Percentiles rank a stretch among this genome's conserved stretches.
phyloP scores from a whole-genome alignment of 2,797 vertebrate genomes.

The Gallirallus australis region DNA sequence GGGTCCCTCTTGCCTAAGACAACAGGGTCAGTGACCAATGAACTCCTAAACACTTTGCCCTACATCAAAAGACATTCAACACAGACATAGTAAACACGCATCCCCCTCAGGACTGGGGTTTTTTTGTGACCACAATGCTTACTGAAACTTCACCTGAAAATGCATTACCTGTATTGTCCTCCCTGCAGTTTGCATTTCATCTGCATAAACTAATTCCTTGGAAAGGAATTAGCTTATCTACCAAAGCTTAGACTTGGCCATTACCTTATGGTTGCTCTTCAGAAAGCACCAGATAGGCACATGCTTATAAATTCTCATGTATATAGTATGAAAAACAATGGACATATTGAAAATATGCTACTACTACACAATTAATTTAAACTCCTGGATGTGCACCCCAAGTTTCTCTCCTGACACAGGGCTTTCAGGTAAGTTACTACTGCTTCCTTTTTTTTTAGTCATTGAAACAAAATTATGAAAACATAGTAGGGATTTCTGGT shows the following conservation, averaged over 20 bases:
- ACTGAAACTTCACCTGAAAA: not conserved
- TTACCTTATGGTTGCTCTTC: not conserved
- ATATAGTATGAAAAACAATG: not conserved
- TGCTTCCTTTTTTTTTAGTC: not conserved
- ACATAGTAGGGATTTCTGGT: not conserved
- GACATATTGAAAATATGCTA: not conserved
- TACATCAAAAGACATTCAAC: not conserved
- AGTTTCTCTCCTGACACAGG: not conserved
- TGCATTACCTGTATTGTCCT: not conserved
- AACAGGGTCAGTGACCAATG: not conserved
- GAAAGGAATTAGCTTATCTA: not conserved
- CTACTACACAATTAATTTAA: not conserved
- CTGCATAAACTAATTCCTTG: not conserved
- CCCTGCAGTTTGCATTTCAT: not conserved
- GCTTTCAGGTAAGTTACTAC: not conserved
- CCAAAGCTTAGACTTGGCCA: not conserved
- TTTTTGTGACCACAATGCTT: not conserved
- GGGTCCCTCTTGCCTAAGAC: not conserved
- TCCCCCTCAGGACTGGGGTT: not conserved
- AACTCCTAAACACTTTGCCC: not conserved
- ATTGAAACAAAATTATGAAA: not conserved
- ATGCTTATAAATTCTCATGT: not conserved
- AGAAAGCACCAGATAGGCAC: not conserved
- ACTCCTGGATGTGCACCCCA: not conserved
- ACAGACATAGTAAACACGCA: not conserved